Base-by-base conservation (phyloP, 2,888 invertebrate species). In the Pyrgus malvae region DNA sequence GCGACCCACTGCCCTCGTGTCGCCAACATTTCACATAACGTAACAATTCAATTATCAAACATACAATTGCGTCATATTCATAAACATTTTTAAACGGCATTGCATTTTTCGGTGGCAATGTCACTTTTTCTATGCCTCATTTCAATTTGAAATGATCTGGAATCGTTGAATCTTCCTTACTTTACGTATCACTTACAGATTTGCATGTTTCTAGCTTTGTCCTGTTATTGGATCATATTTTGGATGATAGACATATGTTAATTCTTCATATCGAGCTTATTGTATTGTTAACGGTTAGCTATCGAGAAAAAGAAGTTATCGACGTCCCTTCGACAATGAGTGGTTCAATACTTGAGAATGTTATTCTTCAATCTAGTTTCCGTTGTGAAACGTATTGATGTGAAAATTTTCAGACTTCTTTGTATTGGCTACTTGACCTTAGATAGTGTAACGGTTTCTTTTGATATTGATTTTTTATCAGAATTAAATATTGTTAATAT, bases 291-390 rank as follows among this genome's bases (percentile, higher is more conserved):
- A 68, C 76, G 72, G 80, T 80, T 72, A 69, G 62, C 61, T 63
- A 67, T 70, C 63, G 63, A 66, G 66, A 62, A 62, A 64, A 66
- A 63, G 69, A 68, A 74, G 68, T 70, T 74, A 77, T 68, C 67
- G 70, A 53, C n/a, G 59, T 59, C 71, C 68, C 67, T 63, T 65
- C 65, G 58, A 56, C 31, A 55, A 54, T 44, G 67, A 58, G 69
- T 69, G 64, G 66, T 71, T 68, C 69, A 63, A 68, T 69, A 65
- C 68, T 62, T 58, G 58, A 49, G 66, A 66, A 78, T 86, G 88
- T 90, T 90, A 88, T 89, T 89, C 77, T 90, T 89, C 70, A 76
- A 90, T 90, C 74, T 77, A 74, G 74, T 76, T 78, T 75, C 83
- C 79, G 80, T 83, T 82, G 74, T 76, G 74, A 75, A 70, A 65